These are phyloP conservation scores for Calonectris borealis DNA, from an alignment of 2,113 vertebrate genomes.

Conservation along the genomic window DNA sequence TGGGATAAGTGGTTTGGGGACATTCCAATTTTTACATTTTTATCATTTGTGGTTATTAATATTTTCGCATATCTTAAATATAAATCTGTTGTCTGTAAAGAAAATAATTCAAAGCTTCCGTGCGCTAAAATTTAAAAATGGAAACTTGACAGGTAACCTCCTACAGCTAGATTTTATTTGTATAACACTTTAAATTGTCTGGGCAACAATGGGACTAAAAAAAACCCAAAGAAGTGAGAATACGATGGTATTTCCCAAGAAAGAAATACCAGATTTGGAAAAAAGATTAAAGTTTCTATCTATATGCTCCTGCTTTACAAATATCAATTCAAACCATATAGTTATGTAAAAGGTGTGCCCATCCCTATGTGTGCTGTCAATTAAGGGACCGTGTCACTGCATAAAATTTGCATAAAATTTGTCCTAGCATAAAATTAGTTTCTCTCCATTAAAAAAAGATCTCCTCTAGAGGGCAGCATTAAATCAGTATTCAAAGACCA, in stretches of 20 bases:
- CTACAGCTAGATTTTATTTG: not conserved
- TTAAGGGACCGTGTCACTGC: not conserved
- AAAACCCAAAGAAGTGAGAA: not conserved
- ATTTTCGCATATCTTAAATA: not conserved
- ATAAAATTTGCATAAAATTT: not conserved
- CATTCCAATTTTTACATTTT: not conserved
- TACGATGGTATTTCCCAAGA: not conserved
- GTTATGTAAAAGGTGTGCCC: not conserved
- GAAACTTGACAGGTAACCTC: not conserved
- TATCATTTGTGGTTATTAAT: not conserved
- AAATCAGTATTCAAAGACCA: not conserved
- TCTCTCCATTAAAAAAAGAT: not conserved
- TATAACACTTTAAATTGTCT: not conserved
- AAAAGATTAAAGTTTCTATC: not conserved
- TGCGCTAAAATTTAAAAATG: not conserved
- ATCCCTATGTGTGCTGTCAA: not conserved
- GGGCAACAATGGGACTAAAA: not conserved
- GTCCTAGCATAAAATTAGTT: not conserved
- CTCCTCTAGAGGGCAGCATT: slow-evolving; percentile 6
- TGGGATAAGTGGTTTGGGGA: not conserved
- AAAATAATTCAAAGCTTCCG: not conserved
- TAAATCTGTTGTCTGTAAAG: not conserved
- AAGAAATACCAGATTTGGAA: not conserved
- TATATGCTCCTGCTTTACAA: not conserved
- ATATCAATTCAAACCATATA: not conserved